Evolutionary conservation across 2,888 invertebrate genomes (phyloP).

Genomic region (Agrilus mali): DNA sequence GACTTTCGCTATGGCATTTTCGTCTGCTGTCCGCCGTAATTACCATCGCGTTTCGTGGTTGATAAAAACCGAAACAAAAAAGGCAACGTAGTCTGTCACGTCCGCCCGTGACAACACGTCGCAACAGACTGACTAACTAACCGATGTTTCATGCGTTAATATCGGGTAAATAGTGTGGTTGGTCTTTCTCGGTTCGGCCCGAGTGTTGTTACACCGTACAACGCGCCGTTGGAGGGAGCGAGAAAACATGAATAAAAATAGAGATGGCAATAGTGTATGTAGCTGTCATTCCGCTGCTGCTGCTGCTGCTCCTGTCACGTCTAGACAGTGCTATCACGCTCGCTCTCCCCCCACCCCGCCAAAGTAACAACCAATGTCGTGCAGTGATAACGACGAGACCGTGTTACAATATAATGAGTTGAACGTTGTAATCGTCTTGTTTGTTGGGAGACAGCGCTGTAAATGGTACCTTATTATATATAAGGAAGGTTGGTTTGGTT

Average conservation of each 20-base stretch:
- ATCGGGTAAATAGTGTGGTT: not conserved
- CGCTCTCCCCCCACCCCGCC: constrained; percentile 15
- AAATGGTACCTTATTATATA: too few relatives aligned
- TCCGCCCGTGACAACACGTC: not conserved
- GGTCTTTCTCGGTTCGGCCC: not conserved
- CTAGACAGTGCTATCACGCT: constrained; percentile 20
- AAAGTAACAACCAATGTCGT: too few relatives aligned
- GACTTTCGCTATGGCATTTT: not conserved
- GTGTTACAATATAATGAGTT: too few relatives aligned
- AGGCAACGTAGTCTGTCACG: not conserved
- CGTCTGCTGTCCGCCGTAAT: not conserved
- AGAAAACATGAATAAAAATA: not conserved
- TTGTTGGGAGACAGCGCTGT: too few relatives aligned
- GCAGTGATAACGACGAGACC: too few relatives aligned
- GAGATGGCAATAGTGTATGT: too few relatives aligned
- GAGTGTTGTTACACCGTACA: too few relatives aligned
- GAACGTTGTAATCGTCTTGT: too few relatives aligned
- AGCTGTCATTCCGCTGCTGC: too few relatives aligned
- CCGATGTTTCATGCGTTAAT: not conserved
- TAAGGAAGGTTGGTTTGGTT: too few relatives aligned
- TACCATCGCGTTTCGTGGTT: not conserved
- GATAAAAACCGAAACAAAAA: not conserved
- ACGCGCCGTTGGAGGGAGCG: not conserved
- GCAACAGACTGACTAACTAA: too few relatives aligned
- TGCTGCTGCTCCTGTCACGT: constrained; percentile 17